phyloP scores from a whole-genome alignment of 2,888 invertebrate genomes.

The Plagodis dolabraria region DNA sequence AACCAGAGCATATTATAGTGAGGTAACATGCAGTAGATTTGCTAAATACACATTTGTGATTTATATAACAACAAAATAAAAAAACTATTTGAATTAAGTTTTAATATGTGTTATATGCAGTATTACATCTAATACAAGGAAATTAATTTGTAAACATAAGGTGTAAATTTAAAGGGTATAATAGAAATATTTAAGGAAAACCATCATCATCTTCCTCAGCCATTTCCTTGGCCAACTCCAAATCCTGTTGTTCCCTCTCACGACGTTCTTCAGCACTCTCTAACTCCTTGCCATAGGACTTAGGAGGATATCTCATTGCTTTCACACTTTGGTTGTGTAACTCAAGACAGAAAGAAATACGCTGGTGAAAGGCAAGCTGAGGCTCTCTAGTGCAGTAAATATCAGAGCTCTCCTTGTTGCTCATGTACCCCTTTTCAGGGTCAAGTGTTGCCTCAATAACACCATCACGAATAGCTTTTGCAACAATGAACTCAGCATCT shows the following conservation, averaged over 20 bases:
- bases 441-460: conserved; percentile 99
- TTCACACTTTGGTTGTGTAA: conserved; percentile 99
- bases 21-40: too few species aligned
- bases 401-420: conserved; percentile 98
- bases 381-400: conserved; percentile 99
- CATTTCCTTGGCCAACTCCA: conserved; percentile 99
- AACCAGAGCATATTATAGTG: too few species aligned
- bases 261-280: conserved; percentile 98
- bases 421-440: conserved; percentile 97
- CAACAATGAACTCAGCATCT: conserved; percentile 99
- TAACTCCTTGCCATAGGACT: conserved; percentile 98
- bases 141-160: conserved; percentile 33
- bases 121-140: conserved; percentile 46
- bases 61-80: conserved; percentile 3
- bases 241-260: conserved; percentile 98
- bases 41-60: too few species aligned
- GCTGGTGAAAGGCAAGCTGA: conserved; percentile 97
- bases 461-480: conserved; percentile 98
- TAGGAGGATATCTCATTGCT: conserved; percentile 99
- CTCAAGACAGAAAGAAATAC: conserved; percentile 98
- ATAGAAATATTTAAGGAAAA: conserved; percentile 77
- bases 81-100: conserved; percentile 20
- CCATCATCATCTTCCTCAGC: conserved; percentile 99
- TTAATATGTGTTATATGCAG: conserved; percentile 41
- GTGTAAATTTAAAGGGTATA: conserved; percentile 9